Base-by-base conservation (phyloP, 2,888 invertebrate genomes). In the Thera obeliscata region DNA sequence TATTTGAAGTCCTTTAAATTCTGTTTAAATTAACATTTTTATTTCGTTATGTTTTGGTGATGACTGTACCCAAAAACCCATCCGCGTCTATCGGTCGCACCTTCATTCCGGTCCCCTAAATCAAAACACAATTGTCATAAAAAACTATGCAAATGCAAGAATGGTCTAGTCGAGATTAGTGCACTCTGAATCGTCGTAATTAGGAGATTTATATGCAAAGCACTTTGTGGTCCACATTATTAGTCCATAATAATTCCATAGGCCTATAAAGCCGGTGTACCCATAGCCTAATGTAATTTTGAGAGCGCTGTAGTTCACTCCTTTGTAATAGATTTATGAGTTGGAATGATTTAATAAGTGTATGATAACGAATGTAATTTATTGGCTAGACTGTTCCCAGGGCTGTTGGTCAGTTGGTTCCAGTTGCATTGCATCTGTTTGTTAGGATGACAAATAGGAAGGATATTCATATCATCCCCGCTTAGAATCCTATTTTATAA, bases 141-240 rank as follows among this genome's bases (percentile, higher is more conserved):
- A 87, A 86, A 85, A 77, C 82, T 85, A 90, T 91, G 89, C 88
- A 87, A 90, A 90, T 87, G 77, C 77, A 80, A 85, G 79, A 83
- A 85, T 81, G 76, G 82, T 81, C 87, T 86, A 88, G 87, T 84
- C 76, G 81, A 89, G 91, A 92, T 91, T 91, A 92, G 86, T 84
- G 77, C 83, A 77, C 80, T 78, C 78, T 91, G 89, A 93, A 92
- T 92, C 71, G 81, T 75, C 76, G 84, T 93, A 93, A 93, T 93
- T 90, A 93, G 92, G 88, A 89, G 91, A 93, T 93, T 93, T 93
- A 90, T 91, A 93, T 93, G 92, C 93, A 92, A 92, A 93, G 89
- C 87, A 83, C 81, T 90, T 85, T 93, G 92, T 86, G 91, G 90
- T 87, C 81, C 85, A 86, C 89, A 91, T 91, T 92, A 93, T 93